Evolutionary conservation across 2,113 vertebrate genomes (phyloP).

Genomic region (Xyliphius kryptos): DNA sequence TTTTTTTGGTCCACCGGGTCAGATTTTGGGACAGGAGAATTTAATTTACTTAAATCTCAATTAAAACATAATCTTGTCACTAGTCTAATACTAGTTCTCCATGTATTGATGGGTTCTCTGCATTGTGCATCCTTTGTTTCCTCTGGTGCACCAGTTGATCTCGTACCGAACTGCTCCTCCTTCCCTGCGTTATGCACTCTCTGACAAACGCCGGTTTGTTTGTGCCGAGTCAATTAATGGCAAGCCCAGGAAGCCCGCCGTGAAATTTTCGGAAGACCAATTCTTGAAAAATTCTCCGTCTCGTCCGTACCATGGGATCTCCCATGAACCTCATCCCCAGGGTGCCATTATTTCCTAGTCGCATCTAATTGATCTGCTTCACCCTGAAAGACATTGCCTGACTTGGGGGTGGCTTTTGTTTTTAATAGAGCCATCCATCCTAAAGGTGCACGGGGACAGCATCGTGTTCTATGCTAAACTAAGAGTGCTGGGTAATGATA

Average conservation of each 20-base stretch:
- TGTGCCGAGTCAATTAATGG: slow-evolving; percentile 34
- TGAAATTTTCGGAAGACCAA: slow-evolving; percentile 34
- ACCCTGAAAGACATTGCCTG: slow-evolving; percentile 42
- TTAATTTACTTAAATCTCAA: no score
- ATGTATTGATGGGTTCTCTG: not conserved
- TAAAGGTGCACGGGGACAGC: slow-evolving; percentile 15
- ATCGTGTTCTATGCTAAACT: slow-evolving; percentile 44
- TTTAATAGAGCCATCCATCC: slow-evolving; percentile 38
- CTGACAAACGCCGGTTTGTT: slow-evolving; percentile 24
- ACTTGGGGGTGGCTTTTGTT: slow-evolving; percentile 29
- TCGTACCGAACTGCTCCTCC: not conserved
- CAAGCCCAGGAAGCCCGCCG: slow-evolving; percentile 26
- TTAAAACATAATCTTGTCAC: no score
- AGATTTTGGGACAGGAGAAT: no score
- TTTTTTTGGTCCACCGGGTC: no score
- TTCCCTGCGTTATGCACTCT: slow-evolving; percentile 9
- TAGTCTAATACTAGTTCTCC: no score
- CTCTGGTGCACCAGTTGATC: not conserved
- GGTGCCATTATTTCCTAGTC: slow-evolving; percentile 50
- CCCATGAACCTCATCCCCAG: slow-evolving; percentile 50
- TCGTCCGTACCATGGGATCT: slow-evolving; percentile 29
- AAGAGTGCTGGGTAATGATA: slow-evolving; percentile 52
- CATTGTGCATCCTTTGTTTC: slow-evolving; percentile 4
- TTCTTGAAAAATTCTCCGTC: slow-evolving; percentile 23
- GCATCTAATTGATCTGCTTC: slow-evolving; percentile 57